Evolutionary conservation across 2,113 vertebrate species (phyloP).

Genomic region (Tinamus guttatus): DNA sequence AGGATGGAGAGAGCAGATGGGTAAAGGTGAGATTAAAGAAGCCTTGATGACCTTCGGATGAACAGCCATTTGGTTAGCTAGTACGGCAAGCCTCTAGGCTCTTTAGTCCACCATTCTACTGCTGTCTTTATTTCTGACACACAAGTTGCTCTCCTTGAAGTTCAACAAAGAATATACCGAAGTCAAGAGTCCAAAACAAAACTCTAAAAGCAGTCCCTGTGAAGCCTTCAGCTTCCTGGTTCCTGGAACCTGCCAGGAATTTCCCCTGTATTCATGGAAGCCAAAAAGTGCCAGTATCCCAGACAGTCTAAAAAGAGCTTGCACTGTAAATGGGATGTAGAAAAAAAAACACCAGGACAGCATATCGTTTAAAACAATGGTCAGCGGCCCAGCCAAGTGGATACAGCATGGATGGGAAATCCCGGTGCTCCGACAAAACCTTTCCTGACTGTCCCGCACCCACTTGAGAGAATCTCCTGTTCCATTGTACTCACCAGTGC

Average conservation of each 20-base stretch:
- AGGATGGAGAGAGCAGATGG: not conserved
- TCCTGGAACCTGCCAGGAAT: conserved; percentile 5
- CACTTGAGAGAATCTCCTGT: not conserved
- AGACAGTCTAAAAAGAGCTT: not conserved
- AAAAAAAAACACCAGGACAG: conserved; percentile 28
- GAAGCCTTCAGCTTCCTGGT: not conserved
- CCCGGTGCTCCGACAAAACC: not conserved
- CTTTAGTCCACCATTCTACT: not conserved
- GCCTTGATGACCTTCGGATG: not conserved
- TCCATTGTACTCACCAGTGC: not conserved
- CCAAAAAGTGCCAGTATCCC: not conserved
- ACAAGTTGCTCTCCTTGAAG: not conserved
- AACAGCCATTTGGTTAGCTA: not conserved
- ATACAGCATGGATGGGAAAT: conserved; percentile 40
- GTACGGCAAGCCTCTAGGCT: not conserved
- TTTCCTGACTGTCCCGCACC: not conserved
- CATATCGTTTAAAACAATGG: conserved; percentile 39
- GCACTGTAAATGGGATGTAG: not conserved
- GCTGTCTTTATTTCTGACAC: not conserved
- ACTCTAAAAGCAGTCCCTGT: not conserved
- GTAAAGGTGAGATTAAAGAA: not conserved
- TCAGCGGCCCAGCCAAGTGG: conserved; percentile 15
- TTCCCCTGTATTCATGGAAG: not conserved
- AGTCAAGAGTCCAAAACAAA: not conserved
- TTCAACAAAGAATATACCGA: not conserved